Conservation (phyloP, 1,140 invertebrate species). For the Trachymyrmex cornetzi region DNA sequence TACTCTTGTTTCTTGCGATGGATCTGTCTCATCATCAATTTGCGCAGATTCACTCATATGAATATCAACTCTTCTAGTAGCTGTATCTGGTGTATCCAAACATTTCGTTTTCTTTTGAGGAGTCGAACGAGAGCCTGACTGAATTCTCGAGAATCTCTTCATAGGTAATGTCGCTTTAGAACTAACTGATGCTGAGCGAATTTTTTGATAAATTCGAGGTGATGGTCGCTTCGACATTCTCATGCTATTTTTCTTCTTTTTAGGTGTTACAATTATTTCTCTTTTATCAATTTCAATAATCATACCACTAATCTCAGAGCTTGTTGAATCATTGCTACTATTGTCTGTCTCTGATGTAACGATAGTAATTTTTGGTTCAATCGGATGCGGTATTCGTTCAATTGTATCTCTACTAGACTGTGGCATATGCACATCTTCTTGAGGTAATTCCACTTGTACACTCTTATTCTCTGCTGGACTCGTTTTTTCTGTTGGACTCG, state of each 20-base stretch:
- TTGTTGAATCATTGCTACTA: slow-evolving; percentile 76
- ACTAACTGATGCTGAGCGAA: slow-evolving; percentile 65
- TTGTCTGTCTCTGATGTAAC: slow-evolving; percentile 76
- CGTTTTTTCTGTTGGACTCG: slow-evolving; percentile 69
- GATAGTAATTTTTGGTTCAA: slow-evolving; percentile 81
- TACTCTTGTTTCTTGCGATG: slow-evolving; percentile 52
- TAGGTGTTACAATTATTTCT: slow-evolving; percentile 77
- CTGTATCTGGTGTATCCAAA: background rate
- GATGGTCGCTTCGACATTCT: slow-evolving; percentile 51
- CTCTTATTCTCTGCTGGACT: slow-evolving; percentile 78
- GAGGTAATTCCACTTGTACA: slow-evolving; percentile 77
- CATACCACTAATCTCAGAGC: slow-evolving; percentile 72
- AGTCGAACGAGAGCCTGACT: slow-evolving; percentile 43
- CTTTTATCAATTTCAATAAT: slow-evolving; percentile 79
- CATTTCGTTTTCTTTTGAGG: slow-evolving; percentile 62
- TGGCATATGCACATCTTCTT: slow-evolving; percentile 9
- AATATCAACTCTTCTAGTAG: slow-evolving; percentile 58
- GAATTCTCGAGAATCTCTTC: slow-evolving; percentile 72
- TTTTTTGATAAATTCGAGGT: slow-evolving; percentile 69
- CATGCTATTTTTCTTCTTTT: slow-evolving; percentile 65
- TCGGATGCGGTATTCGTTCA: slow-evolving; percentile 54
- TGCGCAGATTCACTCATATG: slow-evolving; percentile 51
- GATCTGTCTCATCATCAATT: slow-evolving; percentile 63
- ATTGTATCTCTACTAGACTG: background rate
- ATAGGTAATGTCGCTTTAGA: slow-evolving; percentile 64